Evolutionary conservation across 2,888 invertebrate genomes (phyloP).

Genomic region (Bedellia somnulentella): DNA sequence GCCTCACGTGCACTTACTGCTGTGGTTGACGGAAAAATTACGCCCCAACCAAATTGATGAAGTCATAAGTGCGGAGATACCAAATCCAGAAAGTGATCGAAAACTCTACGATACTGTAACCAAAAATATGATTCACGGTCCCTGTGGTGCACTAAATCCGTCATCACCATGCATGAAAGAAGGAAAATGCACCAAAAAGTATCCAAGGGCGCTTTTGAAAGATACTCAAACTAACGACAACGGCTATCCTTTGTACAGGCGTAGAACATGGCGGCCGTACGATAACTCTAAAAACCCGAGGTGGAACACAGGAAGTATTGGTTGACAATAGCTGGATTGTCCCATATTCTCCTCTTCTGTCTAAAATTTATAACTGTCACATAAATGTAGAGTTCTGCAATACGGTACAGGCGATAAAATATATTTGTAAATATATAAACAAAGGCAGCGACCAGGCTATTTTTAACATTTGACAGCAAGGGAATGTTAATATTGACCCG

Average conservation of each 20-base stretch:
- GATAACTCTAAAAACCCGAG: conserved; percentile 5
- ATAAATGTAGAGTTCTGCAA: conserved; percentile 12
- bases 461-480: conserved; percentile 9
- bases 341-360: conserved; percentile 13
- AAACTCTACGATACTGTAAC: conserved; percentile 5
- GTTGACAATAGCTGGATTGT: conserved; percentile 15
- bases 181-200: conserved; percentile 11
- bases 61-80: conserved; percentile 21
- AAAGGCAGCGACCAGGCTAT: conserved; percentile 13
- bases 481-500: conserved; percentile 7
- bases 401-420: conserved; percentile 2
- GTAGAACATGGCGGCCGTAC: conserved; percentile 14
- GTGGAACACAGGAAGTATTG: not conserved
- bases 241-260: conserved; percentile 10
- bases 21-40: conserved; percentile 19
- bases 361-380: conserved; percentile 13
- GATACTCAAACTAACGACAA: conserved; percentile 2
- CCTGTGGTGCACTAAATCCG: conserved; percentile 8
- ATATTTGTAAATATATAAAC: too few relatives aligned
- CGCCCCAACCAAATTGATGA: conserved; percentile 19
- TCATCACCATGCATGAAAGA: conserved; percentile 5
- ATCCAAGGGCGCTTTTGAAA: conserved; percentile 10
- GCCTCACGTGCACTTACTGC: conserved; percentile 9
- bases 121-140: conserved; percentile 7
- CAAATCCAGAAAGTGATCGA: conserved; percentile 12